phyloP scores from a whole-genome alignment of 1,140 invertebrate species.

The Solenopsis invicta region DNA sequence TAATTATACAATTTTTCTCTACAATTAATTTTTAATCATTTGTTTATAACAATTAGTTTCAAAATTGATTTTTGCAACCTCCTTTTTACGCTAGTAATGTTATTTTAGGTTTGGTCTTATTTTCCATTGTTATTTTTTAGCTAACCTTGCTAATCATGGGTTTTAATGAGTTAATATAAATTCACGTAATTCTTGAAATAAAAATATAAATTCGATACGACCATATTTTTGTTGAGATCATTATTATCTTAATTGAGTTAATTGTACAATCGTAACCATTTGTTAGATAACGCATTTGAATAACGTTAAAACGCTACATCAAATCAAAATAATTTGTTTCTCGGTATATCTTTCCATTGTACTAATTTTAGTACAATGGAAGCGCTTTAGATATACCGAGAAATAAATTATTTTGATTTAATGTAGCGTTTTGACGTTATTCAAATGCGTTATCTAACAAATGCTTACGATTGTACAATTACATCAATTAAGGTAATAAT shows the following conservation, averaged over 20 bases:
- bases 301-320: background rate
- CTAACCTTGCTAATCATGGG: too few species aligned
- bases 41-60: too few species aligned
- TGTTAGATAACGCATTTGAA: background rate
- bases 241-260: background rate
- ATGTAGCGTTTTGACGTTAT: background rate
- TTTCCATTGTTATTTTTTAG: too few species aligned
- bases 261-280: background rate
- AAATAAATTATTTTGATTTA: slow-evolving; percentile 22
- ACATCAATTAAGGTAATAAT: background rate
- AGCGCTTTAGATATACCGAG: background rate
- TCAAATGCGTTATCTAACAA: background rate
- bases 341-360: background rate
- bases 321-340: slow-evolving; percentile 27
- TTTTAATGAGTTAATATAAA: background rate
- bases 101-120: too few species aligned
- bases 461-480: background rate
- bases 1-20: too few species aligned
- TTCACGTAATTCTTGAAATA: background rate
- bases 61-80: too few species aligned
- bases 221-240: background rate
- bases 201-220: background rate
- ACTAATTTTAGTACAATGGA: slow-evolving; percentile 24
- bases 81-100: too few species aligned
- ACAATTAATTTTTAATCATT: too few species aligned